Evolutionary conservation across 92 coral and sea anemone species (phyloP), one percentile per base, ranked within the genome.

Genomic region (Blastomussa wellsi): DNA sequence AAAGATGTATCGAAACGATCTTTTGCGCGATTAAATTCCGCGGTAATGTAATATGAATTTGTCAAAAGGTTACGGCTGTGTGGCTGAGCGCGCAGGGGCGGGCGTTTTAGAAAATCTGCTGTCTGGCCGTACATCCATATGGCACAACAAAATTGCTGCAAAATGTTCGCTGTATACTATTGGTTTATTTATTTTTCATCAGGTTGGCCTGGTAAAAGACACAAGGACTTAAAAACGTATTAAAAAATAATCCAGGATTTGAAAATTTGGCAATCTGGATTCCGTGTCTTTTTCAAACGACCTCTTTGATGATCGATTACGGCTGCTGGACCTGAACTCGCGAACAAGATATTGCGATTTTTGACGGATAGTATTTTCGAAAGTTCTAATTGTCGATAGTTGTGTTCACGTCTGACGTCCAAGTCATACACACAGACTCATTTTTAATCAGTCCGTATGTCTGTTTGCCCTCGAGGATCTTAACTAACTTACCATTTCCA

Each of bases 1-100:
- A 48, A 38, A 79, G 68, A 33, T 59, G 48, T 38, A 59, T 59
- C 53, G 4, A n/a, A 14, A 48, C 35, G 33, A 67, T 79, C 52
- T 62, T 41, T 20, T 59, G 31, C 53, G 64, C n/a, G 44, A 57
- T 78, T n/a, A 57, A 37, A 24, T 17, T 19, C 37, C 72, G 17
- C 10, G 38, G 83, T 79, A 79, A 79, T 59, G 37, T 60, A 60
- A 79, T 64, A 79, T 38, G 59, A 55, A 79, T 32, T 38, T 62
- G 73, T 62, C 83, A 62, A 60, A 31, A 79, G 83, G 83, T 79
- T 79, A 79, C 19, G 19, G 1, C 22, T n/a, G 4, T 53, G 32
- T 24, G 11, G 11, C 32, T 29, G 10, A 32, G 47, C 6, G 53
- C 13, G n/a, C 31, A 2, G 33, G 39, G 41, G 75, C 0, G 16